Evolutionary conservation across 2,797 vertebrate genomes (phyloP).

Genomic region (Scomberomorus guttatus): DNA sequence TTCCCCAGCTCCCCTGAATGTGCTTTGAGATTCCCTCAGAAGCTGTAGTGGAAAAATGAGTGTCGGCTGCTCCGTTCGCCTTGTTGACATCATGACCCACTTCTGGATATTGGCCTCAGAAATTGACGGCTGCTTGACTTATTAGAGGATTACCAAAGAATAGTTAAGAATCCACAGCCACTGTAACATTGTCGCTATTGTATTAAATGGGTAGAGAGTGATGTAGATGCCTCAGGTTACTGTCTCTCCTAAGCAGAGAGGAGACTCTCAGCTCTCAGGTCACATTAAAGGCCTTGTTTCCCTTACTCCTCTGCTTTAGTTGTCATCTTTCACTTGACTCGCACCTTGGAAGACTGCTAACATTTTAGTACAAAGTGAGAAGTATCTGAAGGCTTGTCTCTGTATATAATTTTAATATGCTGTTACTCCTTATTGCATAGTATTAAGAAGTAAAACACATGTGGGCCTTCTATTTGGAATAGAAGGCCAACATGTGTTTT

Average conservation of each 20-base stretch:
- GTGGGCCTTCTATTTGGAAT: background rate
- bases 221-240: background rate
- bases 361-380: slow-evolving; percentile 6
- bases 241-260: slow-evolving; percentile 8
- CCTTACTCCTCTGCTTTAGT: slow-evolving; percentile 1
- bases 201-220: slow-evolving; percentile 12
- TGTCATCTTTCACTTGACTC: slow-evolving; percentile 37
- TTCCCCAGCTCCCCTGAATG: background rate
- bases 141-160: too few relatives aligned
- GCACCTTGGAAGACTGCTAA: slow-evolving; percentile 8
- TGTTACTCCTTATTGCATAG: background rate
- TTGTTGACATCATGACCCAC: too few relatives aligned
- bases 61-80: too few relatives aligned
- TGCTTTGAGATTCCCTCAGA: background rate
- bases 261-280: background rate
- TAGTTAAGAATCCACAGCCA: background rate
- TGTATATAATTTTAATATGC: too few relatives aligned
- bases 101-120: too few relatives aligned
- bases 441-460: background rate
- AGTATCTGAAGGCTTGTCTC: too few relatives aligned
- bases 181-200: background rate
- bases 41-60: background rate
- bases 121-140: too few relatives aligned
- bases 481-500: too few relatives aligned
- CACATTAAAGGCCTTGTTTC: background rate